Base-by-base conservation (phyloP, 2,797 vertebrate genomes). In the Selene dorsalis region DNA sequence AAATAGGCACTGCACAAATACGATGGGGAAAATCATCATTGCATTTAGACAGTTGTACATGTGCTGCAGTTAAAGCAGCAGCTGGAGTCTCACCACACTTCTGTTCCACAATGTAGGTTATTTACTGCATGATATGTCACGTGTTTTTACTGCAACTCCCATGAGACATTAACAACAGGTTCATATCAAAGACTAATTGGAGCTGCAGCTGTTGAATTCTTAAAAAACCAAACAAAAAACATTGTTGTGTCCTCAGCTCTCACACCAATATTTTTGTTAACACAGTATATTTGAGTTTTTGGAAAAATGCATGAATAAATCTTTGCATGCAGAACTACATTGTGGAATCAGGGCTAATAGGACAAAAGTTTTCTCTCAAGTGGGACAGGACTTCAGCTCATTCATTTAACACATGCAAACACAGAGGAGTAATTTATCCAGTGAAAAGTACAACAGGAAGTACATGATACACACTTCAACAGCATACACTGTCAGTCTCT, bases 21-120 rank as follows among this genome's bases (percentile, higher is more conserved):
- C 47, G 73, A 47, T 66, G 79, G 83, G 75, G 85, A 92, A 93
- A 91, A 89, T 75, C 50, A 80, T 88, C 77, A 80, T 85, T 84
- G 68, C 48, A 74, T 81, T 63, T 75, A 80, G 53, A 73, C 55
- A 83, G 38, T 63, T 24, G 80, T 68, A 77, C 62, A 82, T 50
- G 84, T 26, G 53, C 41, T 65, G 35, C 41, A 75, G 22, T 68
- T 65, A 76, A 17, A 82, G 73, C 41, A 82, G 28, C 59, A 38
- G 62, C 76, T 16, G 41, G 80, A 76, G 79, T 83, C 77, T 78
- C 7, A 55, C 30, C 59, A 53, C 60, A 72, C 52, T 69, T 72
- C 47, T 71, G 18, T 47, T 72, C 58, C 55, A 80, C 63, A 75
- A 45, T 62, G 50, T 26, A 59, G 18, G 45, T 8, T 18, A 52